These are phyloP conservation scores for Trachemys scripta DNA, from an alignment of 2,113 vertebrate species.

Conservation along the genomic window DNA sequence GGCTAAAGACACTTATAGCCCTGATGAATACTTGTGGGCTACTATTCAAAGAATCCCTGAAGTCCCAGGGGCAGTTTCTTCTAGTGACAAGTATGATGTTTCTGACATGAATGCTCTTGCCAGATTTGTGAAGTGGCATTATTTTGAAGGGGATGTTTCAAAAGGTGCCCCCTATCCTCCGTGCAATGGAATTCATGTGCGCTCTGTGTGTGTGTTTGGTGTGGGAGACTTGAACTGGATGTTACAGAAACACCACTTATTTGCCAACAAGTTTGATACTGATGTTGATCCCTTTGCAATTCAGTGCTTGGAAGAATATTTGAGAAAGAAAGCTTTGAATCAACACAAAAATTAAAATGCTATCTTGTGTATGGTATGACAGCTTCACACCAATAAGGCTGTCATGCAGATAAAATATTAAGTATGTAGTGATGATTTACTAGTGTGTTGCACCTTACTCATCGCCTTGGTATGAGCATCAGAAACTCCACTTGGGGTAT, in stretches of 20 bases:
- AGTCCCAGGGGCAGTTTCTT: constrained; percentile 83
- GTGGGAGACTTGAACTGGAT: constrained; percentile 90
- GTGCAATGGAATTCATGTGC: constrained; percentile 85
- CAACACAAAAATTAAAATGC: constrained; percentile 62
- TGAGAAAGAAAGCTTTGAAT: constrained; percentile 84
- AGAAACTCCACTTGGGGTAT: background rate
- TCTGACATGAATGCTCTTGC: constrained; percentile 87
- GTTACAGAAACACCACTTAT: constrained; percentile 86
- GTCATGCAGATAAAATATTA: background rate
- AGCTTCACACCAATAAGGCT: background rate
- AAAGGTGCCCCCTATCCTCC: constrained; percentile 84
- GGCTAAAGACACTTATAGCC: constrained; percentile 91
- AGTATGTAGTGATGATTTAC: background rate
- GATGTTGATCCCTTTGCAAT: constrained; percentile 84
- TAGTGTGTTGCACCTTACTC: background rate
- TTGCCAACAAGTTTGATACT: constrained; percentile 93
- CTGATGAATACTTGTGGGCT: constrained; percentile 93
- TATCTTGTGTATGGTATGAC: fast-evolving
- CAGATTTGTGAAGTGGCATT: constrained; percentile 90
- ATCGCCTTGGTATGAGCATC: background rate
- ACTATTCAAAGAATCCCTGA: constrained; percentile 89
- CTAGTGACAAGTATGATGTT: constrained; percentile 84
- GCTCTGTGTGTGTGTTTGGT: constrained; percentile 88
- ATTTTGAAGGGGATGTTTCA: constrained; percentile 83
- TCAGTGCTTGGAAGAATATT: constrained; percentile 89